phyloP scores from a whole-genome alignment of 2,797 vertebrate species.

The Cirrhinus mrigala region DNA sequence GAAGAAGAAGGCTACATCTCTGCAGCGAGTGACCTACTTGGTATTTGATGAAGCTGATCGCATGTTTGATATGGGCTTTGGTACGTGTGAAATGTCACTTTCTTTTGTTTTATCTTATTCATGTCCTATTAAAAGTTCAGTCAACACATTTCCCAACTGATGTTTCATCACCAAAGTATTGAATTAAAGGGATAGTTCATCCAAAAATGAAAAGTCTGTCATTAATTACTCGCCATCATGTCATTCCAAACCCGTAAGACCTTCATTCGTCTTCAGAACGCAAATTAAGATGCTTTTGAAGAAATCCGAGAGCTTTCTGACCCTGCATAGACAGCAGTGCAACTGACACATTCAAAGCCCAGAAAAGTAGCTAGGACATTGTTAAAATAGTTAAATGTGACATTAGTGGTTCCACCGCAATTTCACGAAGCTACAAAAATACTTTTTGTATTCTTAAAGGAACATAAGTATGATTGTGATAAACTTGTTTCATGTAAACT shows the following conservation, averaged over 20 bases:
- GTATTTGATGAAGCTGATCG: constrained; percentile 99
- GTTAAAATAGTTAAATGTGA: too few species aligned
- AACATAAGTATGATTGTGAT: background rate
- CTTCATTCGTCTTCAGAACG: background rate
- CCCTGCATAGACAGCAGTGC: too few species aligned
- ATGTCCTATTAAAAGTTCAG: background rate
- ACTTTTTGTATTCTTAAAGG: too few species aligned
- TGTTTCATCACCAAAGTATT: background rate
- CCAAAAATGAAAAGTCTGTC: background rate
- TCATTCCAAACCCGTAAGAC: background rate
- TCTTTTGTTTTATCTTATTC: background rate
- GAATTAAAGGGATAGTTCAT: background rate
- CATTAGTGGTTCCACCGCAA: too few species aligned
- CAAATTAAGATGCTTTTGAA: background rate
- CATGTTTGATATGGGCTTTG: constrained; percentile 99
- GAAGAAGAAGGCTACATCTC: constrained; percentile 98
- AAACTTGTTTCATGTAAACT: background rate
- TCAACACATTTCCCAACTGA: background rate
- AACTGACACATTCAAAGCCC: too few species aligned
- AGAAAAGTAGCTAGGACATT: too few species aligned
- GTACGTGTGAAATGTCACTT: constrained; percentile 74
- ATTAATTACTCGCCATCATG: background rate
- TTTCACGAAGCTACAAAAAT: too few species aligned
- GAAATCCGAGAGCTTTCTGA: background rate
- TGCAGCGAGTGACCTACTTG: constrained; percentile 96